phyloP scores from a whole-genome alignment of 2,888 invertebrate genomes.

The Caenorhabditis panamensis region DNA sequence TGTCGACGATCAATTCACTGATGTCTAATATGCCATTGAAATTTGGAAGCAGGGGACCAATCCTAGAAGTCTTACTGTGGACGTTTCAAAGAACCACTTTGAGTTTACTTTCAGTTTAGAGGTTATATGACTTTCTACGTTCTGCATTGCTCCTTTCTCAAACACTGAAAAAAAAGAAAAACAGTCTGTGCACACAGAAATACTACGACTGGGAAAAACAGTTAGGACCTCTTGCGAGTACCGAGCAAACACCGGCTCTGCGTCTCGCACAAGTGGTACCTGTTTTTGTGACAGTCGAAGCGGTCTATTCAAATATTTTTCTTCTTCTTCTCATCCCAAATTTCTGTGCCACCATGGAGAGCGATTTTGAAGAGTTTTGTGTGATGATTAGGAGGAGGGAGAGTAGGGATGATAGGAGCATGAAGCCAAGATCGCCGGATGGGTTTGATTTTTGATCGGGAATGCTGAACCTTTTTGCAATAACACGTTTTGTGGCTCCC shows the following conservation, averaged over 20 bases:
- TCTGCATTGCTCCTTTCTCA: background rate
- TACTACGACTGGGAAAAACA: conserved; percentile 32
- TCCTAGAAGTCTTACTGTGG: too few species aligned
- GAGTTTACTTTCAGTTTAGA: background rate
- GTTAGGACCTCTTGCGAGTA: conserved; percentile 43
- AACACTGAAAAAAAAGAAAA: conserved; percentile 16
- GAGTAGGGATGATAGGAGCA: background rate
- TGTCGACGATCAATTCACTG: background rate
- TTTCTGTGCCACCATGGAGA: background rate
- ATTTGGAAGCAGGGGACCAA: background rate
- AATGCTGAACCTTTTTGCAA: too few species aligned
- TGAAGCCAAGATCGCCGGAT: too few species aligned
- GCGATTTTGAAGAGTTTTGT: conserved; percentile 16
- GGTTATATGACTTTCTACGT: background rate
- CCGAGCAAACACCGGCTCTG: conserved; percentile 40
- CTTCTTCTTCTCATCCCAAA: background rate
- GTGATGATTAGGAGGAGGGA: background rate
- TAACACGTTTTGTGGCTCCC: too few species aligned
- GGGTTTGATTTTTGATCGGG: too few species aligned
- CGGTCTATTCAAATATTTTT: conserved; percentile 58
- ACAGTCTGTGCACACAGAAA: conserved; percentile 54
- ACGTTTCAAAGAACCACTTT: too few species aligned
- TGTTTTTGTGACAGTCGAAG: conserved; percentile 49
- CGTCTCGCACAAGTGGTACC: conserved; percentile 33
- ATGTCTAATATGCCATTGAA: background rate